Base-by-base conservation (phyloP, 2,113 vertebrate species). In the Xiphophorus maculatus region DNA sequence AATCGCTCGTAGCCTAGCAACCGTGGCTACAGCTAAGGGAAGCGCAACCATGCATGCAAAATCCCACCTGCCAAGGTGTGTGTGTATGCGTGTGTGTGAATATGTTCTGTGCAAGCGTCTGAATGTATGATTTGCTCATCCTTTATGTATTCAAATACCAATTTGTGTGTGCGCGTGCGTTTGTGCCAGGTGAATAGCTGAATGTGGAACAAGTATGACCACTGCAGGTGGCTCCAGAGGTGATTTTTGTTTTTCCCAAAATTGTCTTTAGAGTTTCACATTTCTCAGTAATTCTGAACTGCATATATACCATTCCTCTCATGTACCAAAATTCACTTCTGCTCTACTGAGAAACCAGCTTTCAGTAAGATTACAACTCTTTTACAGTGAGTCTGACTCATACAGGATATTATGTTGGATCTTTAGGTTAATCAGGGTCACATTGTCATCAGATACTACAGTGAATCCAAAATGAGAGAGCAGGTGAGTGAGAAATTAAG, bases 11-110 rank as follows among this genome's bases (percentile, higher is more conserved):
- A 95, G 96, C 97, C 91, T 98, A 98, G 97, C 97, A 99, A 98
- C 97, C 94, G 90, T 91, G 93, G 93, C 94, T 94, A 96, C 96
- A 93, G 96, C 93, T 80, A 93, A 92, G 93, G 93, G 94, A 96
- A 96, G 95, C 94, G 73, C 95, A 95, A 94, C 95, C 97, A 96
- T 97, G 97, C 97, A 98, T 98, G 96, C 96, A 96, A 96, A 97
- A 97, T 96, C 96, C 95, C 95, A 96, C 95, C 96, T 96, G 97
- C 88, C 80, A 79, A 62, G 58, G 35, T 73, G 86, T 89, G 78
- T 89, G 73, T 73, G 86, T 89, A 75, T 88, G 73, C 30, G 65
- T 82, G 32, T 66, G n/a, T 51, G 67, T 61, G 37, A 77, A 78
- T 82, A 64, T 74, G 75, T 68, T 86, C 70, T 78, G 66, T 76